Conservation (phyloP, 2,797 vertebrate species). For the Melanotaenia nigrans region DNA sequence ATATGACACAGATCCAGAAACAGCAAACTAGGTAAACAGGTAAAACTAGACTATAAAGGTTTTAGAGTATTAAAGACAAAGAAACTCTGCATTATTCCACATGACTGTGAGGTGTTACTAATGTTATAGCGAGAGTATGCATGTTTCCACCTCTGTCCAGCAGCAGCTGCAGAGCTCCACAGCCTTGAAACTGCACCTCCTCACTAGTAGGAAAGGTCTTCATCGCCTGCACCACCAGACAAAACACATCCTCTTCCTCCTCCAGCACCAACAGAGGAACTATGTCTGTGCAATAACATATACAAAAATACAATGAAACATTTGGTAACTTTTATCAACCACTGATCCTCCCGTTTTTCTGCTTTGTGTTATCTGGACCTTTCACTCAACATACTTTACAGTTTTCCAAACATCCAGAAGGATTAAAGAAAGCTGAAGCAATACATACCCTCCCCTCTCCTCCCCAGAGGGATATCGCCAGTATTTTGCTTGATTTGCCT, state of each 20-base stretch:
- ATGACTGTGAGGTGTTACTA: not conserved
- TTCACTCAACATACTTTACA: not conserved
- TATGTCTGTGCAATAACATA: slow-evolving; percentile 76
- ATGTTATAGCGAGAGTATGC: not conserved
- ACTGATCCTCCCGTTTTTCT: not conserved
- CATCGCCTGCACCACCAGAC: slow-evolving; percentile 90
- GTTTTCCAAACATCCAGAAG: not conserved
- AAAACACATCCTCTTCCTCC: slow-evolving; percentile 90
- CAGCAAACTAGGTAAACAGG: not conserved
- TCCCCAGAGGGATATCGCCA: not conserved
- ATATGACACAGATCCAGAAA: no score
- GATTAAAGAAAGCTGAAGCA: not conserved
- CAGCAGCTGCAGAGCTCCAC: slow-evolving; percentile 86
- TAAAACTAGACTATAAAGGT: not conserved
- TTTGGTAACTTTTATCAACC: not conserved
- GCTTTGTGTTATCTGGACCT: not conserved
- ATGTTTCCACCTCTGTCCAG: slow-evolving; percentile 87
- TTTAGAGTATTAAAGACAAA: not conserved
- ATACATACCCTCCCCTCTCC: not conserved
- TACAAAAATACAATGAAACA: not conserved
- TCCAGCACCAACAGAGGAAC: slow-evolving; percentile 83
- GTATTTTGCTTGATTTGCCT: not conserved
- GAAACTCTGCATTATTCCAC: not conserved
- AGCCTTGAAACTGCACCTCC: slow-evolving; percentile 91
- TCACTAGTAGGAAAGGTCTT: slow-evolving; percentile 84